Percentiles rank a stretch among this genome's conserved stretches.
phyloP scores from a whole-genome alignment of 2,113 vertebrate species.

The Callithrix jacchus region DNA sequence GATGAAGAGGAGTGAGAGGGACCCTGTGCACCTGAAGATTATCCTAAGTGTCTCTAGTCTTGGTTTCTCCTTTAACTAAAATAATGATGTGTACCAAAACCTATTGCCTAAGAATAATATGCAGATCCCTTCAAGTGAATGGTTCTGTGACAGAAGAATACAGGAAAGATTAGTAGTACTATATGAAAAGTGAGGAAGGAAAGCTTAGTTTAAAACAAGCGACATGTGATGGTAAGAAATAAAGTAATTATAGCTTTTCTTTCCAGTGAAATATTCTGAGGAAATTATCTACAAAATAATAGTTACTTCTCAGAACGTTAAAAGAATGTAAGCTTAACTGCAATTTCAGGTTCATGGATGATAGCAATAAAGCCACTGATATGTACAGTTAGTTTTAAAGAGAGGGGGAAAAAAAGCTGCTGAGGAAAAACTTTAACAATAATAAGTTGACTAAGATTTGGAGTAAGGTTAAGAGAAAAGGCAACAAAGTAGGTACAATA shows the following conservation, averaged over 20 bases:
- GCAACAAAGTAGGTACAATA: background rate
- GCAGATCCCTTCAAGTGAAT: background rate
- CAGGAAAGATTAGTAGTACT: background rate
- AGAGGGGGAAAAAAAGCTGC: too few species aligned
- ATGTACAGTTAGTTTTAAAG: too few species aligned
- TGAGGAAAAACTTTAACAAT: background rate
- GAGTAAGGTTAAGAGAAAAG: background rate
- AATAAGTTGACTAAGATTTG: background rate
- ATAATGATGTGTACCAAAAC: background rate
- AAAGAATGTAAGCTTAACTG: background rate
- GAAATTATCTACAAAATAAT: background rate
- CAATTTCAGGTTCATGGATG: background rate
- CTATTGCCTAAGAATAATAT: background rate
- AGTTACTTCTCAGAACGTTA: background rate
- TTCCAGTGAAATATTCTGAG: background rate
- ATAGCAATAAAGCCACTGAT: background rate
- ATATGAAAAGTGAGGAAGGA: slow-evolving; percentile 14
- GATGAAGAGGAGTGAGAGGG: background rate
- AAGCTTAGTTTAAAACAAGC: background rate
- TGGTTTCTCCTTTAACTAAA: background rate
- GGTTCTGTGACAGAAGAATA: background rate
- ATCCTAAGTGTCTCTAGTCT: background rate
- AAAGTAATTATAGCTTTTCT: background rate
- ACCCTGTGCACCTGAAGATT: background rate
- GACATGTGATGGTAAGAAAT: background rate